Evolutionary conservation across 1,140 invertebrate species (phyloP).

Genomic region (Drosophila athabasca): DNA sequence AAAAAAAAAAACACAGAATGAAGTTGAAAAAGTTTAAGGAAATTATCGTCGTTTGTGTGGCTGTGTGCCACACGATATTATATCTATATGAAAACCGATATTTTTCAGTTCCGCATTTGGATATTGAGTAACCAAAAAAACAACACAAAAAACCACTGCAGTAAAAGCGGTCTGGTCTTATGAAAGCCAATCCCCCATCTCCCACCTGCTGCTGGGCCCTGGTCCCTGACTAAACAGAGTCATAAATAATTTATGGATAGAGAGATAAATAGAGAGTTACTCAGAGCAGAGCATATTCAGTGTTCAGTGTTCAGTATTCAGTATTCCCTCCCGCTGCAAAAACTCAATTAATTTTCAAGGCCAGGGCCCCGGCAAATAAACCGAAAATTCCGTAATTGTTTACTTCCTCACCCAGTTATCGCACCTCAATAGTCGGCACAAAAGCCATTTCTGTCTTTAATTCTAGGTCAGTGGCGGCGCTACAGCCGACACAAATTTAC

Average conservation of each 20-base stretch:
- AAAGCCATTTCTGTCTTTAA: slow-evolving; percentile 54
- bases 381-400: slow-evolving; percentile 61
- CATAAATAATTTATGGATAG: slow-evolving; percentile 50
- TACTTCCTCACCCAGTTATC: slow-evolving; percentile 72
- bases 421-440: slow-evolving; percentile 51
- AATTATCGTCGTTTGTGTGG: slow-evolving; percentile 52
- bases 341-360: slow-evolving; percentile 74
- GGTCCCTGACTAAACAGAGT: slow-evolving; percentile 65
- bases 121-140: slow-evolving; percentile 69
- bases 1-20: slow-evolving; percentile 23
- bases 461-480: slow-evolving; percentile 68
- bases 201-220: slow-evolving; percentile 56
- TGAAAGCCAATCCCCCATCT: slow-evolving; percentile 53
- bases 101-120: slow-evolving; percentile 66
- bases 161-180: slow-evolving; percentile 39
- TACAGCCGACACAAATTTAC: slow-evolving; percentile 60
- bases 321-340: slow-evolving; percentile 29
- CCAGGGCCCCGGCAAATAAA: slow-evolving; percentile 56
- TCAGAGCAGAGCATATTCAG: no score
- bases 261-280: slow-evolving; percentile 19
- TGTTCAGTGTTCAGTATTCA: no score
- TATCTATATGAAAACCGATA: slow-evolving; percentile 51
- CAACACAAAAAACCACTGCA: slow-evolving; percentile 41
- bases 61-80: slow-evolving; percentile 47
- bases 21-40: slow-evolving; percentile 53